phyloP scores from a whole-genome alignment of 2,797 vertebrate genomes.

The Enteromius trimaculatus region DNA sequence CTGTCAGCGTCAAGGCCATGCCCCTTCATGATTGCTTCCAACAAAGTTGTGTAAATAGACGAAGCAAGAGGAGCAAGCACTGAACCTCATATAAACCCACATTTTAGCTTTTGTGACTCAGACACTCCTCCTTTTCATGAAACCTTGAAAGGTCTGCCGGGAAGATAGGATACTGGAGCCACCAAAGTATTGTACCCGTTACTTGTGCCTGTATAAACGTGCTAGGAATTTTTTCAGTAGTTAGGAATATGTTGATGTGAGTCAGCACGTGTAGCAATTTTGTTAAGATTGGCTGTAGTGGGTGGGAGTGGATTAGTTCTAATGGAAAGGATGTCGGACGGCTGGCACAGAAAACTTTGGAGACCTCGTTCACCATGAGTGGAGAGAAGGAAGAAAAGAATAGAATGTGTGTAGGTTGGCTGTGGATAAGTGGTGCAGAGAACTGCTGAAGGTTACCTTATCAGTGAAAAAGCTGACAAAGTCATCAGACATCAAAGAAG shows the following conservation, averaged over 20 bases:
- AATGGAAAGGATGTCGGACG: neutral
- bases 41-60: neutral
- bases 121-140: neutral
- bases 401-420: neutral
- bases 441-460: conserved; percentile 12
- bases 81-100: neutral
- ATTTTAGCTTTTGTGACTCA: conserved; percentile 4
- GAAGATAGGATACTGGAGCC: neutral
- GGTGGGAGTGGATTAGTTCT: neutral
- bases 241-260: neutral
- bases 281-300: neutral
- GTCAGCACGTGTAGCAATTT: neutral
- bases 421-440: conserved; percentile 3
- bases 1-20: neutral
- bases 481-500: neutral
- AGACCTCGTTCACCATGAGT: neutral
- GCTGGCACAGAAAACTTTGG: neutral
- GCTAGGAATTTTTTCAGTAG: neutral
- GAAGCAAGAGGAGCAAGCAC: neutral
- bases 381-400: neutral
- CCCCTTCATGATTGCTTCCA: neutral
- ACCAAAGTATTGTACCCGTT: neutral
- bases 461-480: neutral
- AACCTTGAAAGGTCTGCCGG: neutral
- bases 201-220: neutral